phyloP scores from a whole-genome alignment of 2,797 vertebrate genomes.

The Poecilia wingei region DNA sequence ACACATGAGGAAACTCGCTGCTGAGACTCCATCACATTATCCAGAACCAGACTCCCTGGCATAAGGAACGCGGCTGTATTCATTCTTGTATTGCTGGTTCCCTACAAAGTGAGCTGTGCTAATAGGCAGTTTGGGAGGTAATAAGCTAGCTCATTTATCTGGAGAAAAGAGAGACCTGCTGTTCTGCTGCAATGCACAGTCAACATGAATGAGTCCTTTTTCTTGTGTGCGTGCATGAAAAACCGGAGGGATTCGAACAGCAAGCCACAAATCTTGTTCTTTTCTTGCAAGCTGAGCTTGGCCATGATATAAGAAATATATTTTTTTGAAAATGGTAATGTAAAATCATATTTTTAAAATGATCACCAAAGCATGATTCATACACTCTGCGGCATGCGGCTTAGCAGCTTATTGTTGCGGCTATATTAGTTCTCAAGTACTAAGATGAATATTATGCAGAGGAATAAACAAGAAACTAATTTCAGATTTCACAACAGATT shows the following conservation, averaged over 20 bases:
- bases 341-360: conserved; percentile 6
- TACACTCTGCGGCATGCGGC: conserved; percentile 5
- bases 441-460: not conserved
- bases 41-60: conserved; percentile 41
- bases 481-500: not conserved
- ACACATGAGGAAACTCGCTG: conserved; percentile 17
- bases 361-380: conserved; percentile 19
- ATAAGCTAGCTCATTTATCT: conserved; percentile 74
- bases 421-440: not conserved
- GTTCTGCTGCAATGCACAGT: conserved; percentile 64
- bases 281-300: conserved; percentile 32
- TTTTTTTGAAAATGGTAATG: conserved; percentile 9
- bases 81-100: conserved; percentile 58
- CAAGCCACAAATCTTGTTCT: conserved; percentile 5
- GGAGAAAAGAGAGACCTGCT: conserved; percentile 68
- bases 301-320: conserved; percentile 17
- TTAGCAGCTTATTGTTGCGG: not conserved
- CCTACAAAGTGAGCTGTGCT: conserved; percentile 69
- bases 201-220: conserved; percentile 54
- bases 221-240: conserved; percentile 11
- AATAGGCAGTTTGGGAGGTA: conserved; percentile 79
- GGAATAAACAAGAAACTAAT: not conserved
- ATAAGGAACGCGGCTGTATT: conserved; percentile 50
- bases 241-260: conserved; percentile 26
- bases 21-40: conserved; percentile 34